These are phyloP conservation scores for Eupithecia insigniata DNA, from an alignment of 2,888 invertebrate species.

Conservation along the genomic window DNA sequence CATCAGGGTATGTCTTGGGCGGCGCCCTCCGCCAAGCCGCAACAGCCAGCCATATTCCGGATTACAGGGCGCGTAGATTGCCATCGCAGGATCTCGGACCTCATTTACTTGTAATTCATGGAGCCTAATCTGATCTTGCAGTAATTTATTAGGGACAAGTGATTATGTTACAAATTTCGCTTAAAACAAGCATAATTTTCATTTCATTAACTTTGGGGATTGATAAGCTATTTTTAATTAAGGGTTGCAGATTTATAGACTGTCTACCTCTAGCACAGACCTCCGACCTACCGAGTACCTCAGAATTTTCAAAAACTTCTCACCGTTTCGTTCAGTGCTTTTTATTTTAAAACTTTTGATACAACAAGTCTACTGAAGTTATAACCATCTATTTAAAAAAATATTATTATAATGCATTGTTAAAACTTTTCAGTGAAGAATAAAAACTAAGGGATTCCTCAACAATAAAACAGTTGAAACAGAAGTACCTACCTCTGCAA, in stretches of 20 bases:
- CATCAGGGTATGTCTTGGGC: neutral
- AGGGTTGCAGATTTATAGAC: neutral
- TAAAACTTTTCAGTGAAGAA: slow-evolving; percentile 17
- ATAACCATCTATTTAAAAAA: neutral
- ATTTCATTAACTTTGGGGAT: slow-evolving; percentile 12
- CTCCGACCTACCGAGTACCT: neutral
- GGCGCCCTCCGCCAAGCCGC: neutral
- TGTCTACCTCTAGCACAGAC: neutral
- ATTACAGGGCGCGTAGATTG: slow-evolving; percentile 43
- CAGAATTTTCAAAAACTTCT: neutral
- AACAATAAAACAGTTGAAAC: slow-evolving; percentile 8
- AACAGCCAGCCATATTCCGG: slow-evolving; percentile 38
- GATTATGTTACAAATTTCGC: slow-evolving; percentile 32
- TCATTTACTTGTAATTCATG: slow-evolving; percentile 52
- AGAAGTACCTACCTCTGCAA: neutral
- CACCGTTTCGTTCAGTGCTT: neutral
- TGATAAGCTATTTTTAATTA: slow-evolving; percentile 12
- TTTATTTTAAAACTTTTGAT: neutral
- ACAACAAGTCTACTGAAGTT: neutral
- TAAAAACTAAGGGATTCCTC: slow-evolving; percentile 7
- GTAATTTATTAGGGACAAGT: slow-evolving; percentile 48
- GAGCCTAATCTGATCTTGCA: slow-evolving; percentile 47
- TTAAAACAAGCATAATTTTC: slow-evolving; percentile 28
- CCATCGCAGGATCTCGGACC: slow-evolving; percentile 47
- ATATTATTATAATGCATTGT: neutral